These are phyloP conservation scores for Bubo blakistoni DNA, from an alignment of 2,113 vertebrate species.

Conservation along the genomic window DNA sequence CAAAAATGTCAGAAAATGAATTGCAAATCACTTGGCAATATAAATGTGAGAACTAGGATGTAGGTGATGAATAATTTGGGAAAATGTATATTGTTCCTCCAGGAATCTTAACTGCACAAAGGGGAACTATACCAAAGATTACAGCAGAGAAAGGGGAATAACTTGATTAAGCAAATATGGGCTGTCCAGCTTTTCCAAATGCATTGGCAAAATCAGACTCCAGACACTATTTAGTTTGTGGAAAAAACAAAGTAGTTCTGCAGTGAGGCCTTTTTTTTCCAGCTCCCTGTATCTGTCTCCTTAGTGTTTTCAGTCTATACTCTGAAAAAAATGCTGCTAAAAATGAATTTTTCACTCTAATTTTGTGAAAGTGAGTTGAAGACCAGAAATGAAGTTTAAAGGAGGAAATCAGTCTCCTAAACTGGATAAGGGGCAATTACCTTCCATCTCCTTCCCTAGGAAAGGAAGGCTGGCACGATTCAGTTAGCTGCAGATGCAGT, in stretches of 20 bases:
- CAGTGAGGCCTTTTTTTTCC: neutral
- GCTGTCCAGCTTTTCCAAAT: neutral
- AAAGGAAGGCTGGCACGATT: neutral
- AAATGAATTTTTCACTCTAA: neutral
- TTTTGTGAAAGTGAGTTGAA: conserved; percentile 19
- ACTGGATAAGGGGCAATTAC: neutral
- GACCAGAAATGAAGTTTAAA: neutral
- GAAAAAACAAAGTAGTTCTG: neutral
- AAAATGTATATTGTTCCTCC: neutral
- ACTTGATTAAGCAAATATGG: neutral
- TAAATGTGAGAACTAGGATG: conserved; percentile 1
- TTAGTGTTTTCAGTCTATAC: neutral
- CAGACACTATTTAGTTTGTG: neutral
- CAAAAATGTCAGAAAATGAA: conserved; percentile 59
- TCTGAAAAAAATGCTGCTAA: neutral
- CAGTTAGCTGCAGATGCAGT: neutral
- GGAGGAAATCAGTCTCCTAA: neutral
- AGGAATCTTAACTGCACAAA: neutral
- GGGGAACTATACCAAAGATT: neutral
- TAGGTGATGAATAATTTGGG: conserved; percentile 28
- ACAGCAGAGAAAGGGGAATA: neutral
- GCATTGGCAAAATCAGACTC: neutral
- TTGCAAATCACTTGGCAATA: conserved; percentile 51
- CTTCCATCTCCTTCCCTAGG: neutral
- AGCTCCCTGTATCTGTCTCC: neutral